Base-by-base conservation (phyloP, 2,797 vertebrate genomes). In the Toxotes lorentzi region DNA sequence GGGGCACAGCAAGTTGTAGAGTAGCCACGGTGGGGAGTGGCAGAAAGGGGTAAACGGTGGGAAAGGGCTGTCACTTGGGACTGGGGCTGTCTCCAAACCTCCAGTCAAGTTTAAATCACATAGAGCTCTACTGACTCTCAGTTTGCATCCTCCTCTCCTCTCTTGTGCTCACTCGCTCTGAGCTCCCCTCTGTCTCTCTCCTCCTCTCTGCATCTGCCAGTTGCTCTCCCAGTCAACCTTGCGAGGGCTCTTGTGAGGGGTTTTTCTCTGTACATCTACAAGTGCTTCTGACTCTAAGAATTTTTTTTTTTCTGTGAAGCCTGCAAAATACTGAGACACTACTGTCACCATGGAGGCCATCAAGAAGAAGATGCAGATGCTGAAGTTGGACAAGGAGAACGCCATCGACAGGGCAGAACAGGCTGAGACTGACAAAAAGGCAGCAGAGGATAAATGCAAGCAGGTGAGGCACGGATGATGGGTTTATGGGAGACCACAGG, bases 321-420 rank as follows among this genome's bases (percentile, higher is more conserved):
- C 43, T 40, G 41, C 19, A 5, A 30, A 61, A 73, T 12, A 8
- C 76, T 76, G 43, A 88, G 66, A 66, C 48, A 12, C 69, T 68
- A 51, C 30, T 17, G 73, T 79, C 91, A 92, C 82, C 90, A 99
- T 99, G 98, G 98, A 99, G 87, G 98, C 98, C 83, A 99, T 99
- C 94, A 99, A 98, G 95, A 99, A 99, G 92, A 99, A 99, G 95
- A 99, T 99, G 98, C 97, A 99, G 94, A 98, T 98, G 98, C 92
- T 98, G 89, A 99, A 98, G 90, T 38, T 98, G 89, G 98, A 99
- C 94, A 98, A 97, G 93, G 97, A 99, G 94, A 98, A 97, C 0
- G 97, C 98, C 93, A 95, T 98, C 3, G 97, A 99, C 94, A 93
- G 97, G 17, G 97, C 98, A 0, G 97, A 99, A 78, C 96, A 98